phyloP scores from a whole-genome alignment of 2,888 invertebrate species.

The Sepiola atlantica region DNA sequence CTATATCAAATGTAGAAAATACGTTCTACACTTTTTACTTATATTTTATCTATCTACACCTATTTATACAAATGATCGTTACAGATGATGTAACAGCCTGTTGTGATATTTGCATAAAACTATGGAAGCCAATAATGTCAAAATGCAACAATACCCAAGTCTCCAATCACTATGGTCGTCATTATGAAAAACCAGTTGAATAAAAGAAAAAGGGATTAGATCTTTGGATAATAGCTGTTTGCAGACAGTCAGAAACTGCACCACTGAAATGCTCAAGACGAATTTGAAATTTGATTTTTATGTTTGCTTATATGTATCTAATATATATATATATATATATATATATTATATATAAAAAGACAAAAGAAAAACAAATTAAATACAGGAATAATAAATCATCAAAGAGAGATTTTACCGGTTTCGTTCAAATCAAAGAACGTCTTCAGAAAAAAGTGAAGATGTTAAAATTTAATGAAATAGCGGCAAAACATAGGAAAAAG shows the following conservation, averaged over 20 bases:
- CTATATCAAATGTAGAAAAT: neutral
- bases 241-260: neutral
- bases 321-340: too few species aligned
- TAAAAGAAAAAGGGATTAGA: neutral
- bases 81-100: neutral
- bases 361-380: too few species aligned
- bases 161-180: neutral
- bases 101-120: constrained; percentile 21
- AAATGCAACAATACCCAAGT: constrained; percentile 32
- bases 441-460: too few species aligned
- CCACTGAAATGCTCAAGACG: neutral
- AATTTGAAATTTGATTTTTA: neutral
- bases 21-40: constrained; percentile 12
- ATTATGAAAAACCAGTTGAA: neutral
- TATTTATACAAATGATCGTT: constrained; percentile 32
- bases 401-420: too few species aligned
- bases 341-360: too few species aligned
- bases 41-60: constrained; percentile 32
- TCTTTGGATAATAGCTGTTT: neutral
- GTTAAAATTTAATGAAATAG: too few species aligned
- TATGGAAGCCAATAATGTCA: neutral
- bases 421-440: too few species aligned
- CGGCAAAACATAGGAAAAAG: too few species aligned
- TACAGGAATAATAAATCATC: too few species aligned
- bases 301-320: neutral